Evolutionary conservation across 2,888 invertebrate genomes (phyloP).

Genomic region (Hypomecis atomaria): DNA sequence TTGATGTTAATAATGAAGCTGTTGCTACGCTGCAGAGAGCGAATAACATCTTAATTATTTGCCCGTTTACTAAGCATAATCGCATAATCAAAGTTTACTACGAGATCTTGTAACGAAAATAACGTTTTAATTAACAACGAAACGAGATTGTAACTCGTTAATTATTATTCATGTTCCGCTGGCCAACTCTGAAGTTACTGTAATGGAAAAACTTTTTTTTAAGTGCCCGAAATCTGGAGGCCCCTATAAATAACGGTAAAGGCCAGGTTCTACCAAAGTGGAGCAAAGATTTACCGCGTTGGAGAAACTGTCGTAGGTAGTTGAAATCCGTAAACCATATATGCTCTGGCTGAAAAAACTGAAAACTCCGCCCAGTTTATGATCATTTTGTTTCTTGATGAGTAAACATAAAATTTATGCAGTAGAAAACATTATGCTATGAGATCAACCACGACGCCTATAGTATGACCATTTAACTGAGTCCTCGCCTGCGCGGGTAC

Average conservation of each 20-base stretch:
- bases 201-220: conserved; percentile 82
- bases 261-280: conserved; percentile 28
- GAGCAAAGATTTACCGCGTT: too few relatives aligned
- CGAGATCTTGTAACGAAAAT: conserved; percentile 36
- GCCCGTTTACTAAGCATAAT: conserved; percentile 29
- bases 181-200: conserved; percentile 65
- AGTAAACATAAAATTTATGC: too few relatives aligned
- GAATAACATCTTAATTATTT: conserved; percentile 8
- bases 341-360: too few relatives aligned
- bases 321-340: too few relatives aligned
- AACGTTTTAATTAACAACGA: conserved; percentile 39
- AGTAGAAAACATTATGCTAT: too few relatives aligned
- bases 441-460: too few relatives aligned
- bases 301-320: too few relatives aligned
- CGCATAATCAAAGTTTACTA: conserved; percentile 33
- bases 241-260: conserved; percentile 79
- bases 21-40: not conserved
- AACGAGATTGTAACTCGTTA: conserved; percentile 50
- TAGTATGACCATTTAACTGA: too few relatives aligned
- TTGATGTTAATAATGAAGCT: not conserved
- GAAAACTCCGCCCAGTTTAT: too few relatives aligned
- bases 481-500: too few relatives aligned
- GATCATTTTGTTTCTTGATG: too few relatives aligned
- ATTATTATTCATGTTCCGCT: conserved; percentile 74
- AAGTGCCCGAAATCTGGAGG: conserved; percentile 73